phyloP scores from a whole-genome alignment of 2,888 invertebrate genomes.

The Bruchidius siliquastri region DNA sequence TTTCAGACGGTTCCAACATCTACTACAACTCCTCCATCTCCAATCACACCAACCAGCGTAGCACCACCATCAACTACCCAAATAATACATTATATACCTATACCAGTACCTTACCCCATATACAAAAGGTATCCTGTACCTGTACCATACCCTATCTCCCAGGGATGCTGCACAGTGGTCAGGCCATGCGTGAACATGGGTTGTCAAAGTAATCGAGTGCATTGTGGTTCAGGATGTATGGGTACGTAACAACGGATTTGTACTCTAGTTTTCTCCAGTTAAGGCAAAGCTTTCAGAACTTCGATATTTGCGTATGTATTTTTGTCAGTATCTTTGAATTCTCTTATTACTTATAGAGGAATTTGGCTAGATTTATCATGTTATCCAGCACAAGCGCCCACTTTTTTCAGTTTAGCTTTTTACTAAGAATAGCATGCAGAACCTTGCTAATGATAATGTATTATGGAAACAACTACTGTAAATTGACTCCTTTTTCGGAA shows the following conservation, averaged over 20 bases:
- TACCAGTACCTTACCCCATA: constrained; percentile 3
- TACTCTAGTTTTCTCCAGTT: too few relatives aligned
- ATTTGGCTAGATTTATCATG: too few relatives aligned
- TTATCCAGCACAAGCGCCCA: too few relatives aligned
- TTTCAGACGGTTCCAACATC: not conserved
- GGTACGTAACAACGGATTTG: not conserved
- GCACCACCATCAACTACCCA: not conserved
- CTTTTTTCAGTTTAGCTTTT: too few relatives aligned
- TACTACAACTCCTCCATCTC: not conserved
- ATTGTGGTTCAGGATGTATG: not conserved
- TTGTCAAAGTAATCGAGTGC: constrained; percentile 7
- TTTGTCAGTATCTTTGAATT: too few relatives aligned
- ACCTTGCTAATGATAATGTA: too few relatives aligned
- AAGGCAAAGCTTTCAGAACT: too few relatives aligned
- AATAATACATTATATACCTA: not conserved
- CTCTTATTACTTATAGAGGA: too few relatives aligned
- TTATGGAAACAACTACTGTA: too few relatives aligned
- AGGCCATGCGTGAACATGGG: constrained; percentile 7
- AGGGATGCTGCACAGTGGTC: constrained; percentile 11
- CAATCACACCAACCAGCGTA: not conserved
- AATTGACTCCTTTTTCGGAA: too few relatives aligned
- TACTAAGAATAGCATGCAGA: too few relatives aligned
- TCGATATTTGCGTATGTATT: too few relatives aligned
- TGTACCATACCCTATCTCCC: not conserved
- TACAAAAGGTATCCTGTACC: constrained; percentile 3